Conservation (phyloP, 1,140 invertebrate species). For the Apis mellifera region DNA sequence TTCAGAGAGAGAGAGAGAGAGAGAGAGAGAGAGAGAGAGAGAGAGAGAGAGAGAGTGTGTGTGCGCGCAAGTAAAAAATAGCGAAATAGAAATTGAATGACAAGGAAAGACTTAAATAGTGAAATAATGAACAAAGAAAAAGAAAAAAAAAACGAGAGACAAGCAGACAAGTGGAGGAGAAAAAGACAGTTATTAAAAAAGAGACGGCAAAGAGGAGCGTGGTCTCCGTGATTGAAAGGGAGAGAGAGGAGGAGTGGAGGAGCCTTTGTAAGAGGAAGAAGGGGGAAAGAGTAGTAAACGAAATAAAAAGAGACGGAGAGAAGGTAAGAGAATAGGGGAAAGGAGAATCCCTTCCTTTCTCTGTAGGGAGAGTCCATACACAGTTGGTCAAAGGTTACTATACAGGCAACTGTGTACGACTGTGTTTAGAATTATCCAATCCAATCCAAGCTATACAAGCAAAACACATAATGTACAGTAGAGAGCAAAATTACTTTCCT, state of each 20-base stretch:
- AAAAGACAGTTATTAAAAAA: slow-evolving; percentile 24
- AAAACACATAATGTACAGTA: slow-evolving; percentile 57
- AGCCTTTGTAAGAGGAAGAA: background rate
- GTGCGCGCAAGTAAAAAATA: slow-evolving; percentile 30
- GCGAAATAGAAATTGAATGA: slow-evolving; percentile 35
- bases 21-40: background rate
- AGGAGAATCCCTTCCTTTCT: slow-evolving; percentile 49
- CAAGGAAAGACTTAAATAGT: slow-evolving; percentile 27
- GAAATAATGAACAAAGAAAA: slow-evolving; percentile 38
- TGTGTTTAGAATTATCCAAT: slow-evolving; percentile 76
- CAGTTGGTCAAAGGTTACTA: slow-evolving; percentile 72
- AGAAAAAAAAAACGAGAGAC: slow-evolving; percentile 8
- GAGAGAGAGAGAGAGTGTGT: background rate
- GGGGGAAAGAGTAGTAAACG: too few species aligned
- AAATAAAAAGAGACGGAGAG: slow-evolving; percentile 21
- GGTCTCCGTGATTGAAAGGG: slow-evolving; percentile 1
- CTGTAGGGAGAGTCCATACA: slow-evolving; percentile 56
- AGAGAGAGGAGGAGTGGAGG: background rate
- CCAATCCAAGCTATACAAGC: slow-evolving; percentile 52
- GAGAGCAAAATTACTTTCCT: slow-evolving; percentile 53
- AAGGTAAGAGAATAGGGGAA: slow-evolving; percentile 8
- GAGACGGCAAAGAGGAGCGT: slow-evolving; percentile 3
- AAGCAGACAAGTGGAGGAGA: background rate
- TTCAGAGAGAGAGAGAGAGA: background rate
- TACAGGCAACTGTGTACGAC: slow-evolving; percentile 55